phyloP scores from a whole-genome alignment of 2,797 vertebrate genomes.

The Megaceryle alcyon region DNA sequence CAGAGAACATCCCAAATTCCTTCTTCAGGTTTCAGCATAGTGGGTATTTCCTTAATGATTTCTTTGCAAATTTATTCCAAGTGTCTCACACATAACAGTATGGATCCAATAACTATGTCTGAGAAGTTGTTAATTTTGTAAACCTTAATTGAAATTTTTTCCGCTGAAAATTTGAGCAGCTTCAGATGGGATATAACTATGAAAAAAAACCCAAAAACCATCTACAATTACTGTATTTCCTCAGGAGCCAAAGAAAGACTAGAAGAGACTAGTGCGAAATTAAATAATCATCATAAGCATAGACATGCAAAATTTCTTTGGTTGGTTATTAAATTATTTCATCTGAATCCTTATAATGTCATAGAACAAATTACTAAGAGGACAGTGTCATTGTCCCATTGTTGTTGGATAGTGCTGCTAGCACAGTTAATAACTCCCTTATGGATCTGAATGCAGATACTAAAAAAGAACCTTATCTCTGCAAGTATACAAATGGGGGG shows the following conservation, averaged over 20 bases:
- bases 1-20: background rate
- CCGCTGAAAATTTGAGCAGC: background rate
- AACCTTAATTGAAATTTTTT: background rate
- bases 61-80: background rate
- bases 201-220: background rate
- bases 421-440: background rate
- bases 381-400: background rate
- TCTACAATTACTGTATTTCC: background rate
- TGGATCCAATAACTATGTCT: background rate
- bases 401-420: background rate
- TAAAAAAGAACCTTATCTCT: background rate
- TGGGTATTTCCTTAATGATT: background rate
- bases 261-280: background rate
- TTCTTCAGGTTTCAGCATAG: background rate
- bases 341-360: background rate
- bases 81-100: background rate
- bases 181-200: background rate
- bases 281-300: background rate
- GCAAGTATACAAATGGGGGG: background rate
- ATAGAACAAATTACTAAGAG: background rate
- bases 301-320: background rate
- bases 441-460: background rate
- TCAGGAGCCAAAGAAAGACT: background rate
- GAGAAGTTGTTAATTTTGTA: background rate
- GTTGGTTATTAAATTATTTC: conserved; percentile 26